Conservation (phyloP, 2,888 invertebrate species). For the Danaus chrysippus region DNA sequence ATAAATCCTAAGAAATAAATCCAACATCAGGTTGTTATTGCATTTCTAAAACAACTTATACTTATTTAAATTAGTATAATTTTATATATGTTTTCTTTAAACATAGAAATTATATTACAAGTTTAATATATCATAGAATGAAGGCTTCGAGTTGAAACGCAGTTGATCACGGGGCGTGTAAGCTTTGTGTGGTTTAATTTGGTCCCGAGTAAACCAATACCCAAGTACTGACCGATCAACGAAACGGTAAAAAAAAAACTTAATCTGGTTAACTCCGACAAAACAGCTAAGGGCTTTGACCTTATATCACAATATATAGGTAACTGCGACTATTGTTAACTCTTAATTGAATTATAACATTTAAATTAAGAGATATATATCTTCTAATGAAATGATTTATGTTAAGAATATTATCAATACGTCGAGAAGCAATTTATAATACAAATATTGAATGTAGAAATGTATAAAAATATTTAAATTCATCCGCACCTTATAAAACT, state of each 20-base stretch:
- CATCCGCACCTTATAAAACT: neutral
- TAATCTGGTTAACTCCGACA: conserved; percentile 35
- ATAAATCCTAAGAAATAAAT: conserved; percentile 23
- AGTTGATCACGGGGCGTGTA: conserved; percentile 3
- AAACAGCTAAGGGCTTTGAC: conserved; percentile 39
- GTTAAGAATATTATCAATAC: too few relatives aligned
- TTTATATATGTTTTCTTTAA: neutral
- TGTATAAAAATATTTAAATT: too few relatives aligned
- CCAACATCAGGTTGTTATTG: too few relatives aligned
- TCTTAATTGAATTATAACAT: too few relatives aligned
- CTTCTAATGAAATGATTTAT: too few relatives aligned
- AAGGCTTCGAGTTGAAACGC: conserved; percentile 1
- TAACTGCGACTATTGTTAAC: conserved; percentile 22
- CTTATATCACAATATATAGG: conserved; percentile 33
- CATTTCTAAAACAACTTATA: too few relatives aligned
- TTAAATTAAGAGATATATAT: too few relatives aligned
- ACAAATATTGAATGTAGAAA: too few relatives aligned
- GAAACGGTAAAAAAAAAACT: conserved; percentile 33
- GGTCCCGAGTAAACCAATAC: conserved; percentile 15
- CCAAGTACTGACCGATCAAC: conserved; percentile 1
- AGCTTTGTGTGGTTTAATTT: conserved; percentile 13
- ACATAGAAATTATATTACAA: neutral
- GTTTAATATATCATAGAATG: neutral
- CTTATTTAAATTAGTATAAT: too few relatives aligned
- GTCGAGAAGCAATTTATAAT: too few relatives aligned